Conservation (phyloP, 2,113 vertebrate genomes). For the Egretta garzetta region DNA sequence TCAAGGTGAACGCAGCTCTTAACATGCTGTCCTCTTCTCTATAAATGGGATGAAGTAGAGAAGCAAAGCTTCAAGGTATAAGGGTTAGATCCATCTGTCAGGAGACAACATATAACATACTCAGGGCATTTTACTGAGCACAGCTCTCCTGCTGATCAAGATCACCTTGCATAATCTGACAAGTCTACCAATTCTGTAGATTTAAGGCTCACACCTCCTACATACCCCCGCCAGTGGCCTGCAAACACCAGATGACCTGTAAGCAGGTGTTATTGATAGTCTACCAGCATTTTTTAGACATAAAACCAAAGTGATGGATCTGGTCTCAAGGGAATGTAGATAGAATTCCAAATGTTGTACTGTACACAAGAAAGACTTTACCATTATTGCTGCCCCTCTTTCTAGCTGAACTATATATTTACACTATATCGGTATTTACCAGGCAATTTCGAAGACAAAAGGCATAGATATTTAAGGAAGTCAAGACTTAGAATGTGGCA, state of each 20-base stretch:
- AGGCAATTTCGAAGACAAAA: neutral
- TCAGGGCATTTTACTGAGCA: neutral
- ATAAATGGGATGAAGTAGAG: conserved; percentile 97
- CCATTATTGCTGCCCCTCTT: neutral
- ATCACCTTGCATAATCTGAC: neutral
- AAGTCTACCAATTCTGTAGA: neutral
- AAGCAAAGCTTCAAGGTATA: conserved; percentile 98
- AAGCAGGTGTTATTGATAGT: neutral
- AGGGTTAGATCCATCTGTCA: conserved; percentile 95
- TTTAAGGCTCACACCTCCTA: neutral
- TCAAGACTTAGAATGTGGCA: neutral
- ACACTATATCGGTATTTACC: neutral
- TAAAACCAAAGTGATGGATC: neutral
- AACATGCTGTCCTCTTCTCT: conserved; percentile 74
- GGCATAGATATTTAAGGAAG: neutral
- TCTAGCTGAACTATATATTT: neutral
- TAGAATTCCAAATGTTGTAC: neutral
- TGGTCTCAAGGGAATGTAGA: neutral
- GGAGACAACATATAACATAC: conserved; percentile 33
- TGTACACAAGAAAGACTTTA: neutral
- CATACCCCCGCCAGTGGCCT: neutral
- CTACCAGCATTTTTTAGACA: neutral
- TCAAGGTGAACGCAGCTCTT: conserved; percentile 59
- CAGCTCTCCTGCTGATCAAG: neutral
- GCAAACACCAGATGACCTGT: neutral